phyloP scores from a whole-genome alignment of 2,888 invertebrate species.

The Lottia gigantea region DNA sequence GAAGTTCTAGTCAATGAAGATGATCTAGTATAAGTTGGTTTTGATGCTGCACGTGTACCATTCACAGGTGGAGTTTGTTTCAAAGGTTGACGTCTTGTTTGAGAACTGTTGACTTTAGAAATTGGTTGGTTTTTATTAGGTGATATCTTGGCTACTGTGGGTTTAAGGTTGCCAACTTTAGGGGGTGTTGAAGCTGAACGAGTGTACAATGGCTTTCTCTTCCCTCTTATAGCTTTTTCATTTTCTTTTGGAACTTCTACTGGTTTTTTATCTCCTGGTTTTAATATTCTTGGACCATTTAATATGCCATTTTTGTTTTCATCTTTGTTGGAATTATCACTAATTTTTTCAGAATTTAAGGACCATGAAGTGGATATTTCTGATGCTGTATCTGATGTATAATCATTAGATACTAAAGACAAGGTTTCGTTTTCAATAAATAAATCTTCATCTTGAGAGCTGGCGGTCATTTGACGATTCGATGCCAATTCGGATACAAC shows the following conservation, averaged over 20 bases:
- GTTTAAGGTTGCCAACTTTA: constrained; percentile 13
- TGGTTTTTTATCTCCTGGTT: constrained; percentile 63
- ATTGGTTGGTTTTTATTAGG: constrained; percentile 17
- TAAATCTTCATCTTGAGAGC: constrained; percentile 70
- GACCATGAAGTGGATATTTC: constrained; percentile 58
- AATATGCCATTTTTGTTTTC: constrained; percentile 39
- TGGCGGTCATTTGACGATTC: constrained; percentile 57
- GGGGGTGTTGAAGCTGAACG: constrained; percentile 25
- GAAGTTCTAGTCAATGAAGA: constrained; percentile 43
- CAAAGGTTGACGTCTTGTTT: background rate
- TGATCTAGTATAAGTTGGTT: constrained; percentile 1
- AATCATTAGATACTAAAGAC: constrained; percentile 80
- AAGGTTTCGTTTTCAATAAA: constrained; percentile 75
- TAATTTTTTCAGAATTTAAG: constrained; percentile 49
- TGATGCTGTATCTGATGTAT: constrained; percentile 74
- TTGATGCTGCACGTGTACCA: background rate
- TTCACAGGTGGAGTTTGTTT: background rate
- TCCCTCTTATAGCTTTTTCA: constrained; percentile 44
- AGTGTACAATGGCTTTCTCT: constrained; percentile 53
- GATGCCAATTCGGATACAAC: constrained; percentile 72
- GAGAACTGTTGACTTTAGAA: background rate
- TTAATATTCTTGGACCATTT: constrained; percentile 70
- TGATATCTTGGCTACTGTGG: constrained; percentile 17
- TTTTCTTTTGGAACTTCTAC: constrained; percentile 29
- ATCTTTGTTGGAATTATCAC: constrained; percentile 47